Evolutionary conservation across 37 sponge, comb jelly and placozoan genomes (phyloP), one percentile per base, ranked within the genome.

Genomic region (Beroe forskalii): DNA sequence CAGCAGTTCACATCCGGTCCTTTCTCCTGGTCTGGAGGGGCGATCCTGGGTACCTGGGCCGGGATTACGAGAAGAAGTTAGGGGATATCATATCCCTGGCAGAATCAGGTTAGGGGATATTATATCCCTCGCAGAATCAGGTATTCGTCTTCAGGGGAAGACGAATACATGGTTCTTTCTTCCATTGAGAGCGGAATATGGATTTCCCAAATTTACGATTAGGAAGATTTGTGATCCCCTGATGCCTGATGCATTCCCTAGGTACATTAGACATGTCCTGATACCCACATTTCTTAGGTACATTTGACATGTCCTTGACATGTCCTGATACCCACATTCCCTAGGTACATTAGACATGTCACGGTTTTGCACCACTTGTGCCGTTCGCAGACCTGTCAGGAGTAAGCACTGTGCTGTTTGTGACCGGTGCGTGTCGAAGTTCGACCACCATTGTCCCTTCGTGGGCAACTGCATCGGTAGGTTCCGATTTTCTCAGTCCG

Each of bases 381-480:
- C 95, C 38, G 94, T 93, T 0, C 90, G 92, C 6, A 89, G 94
- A 23, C 98, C 98, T 69, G 67, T 96, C 20, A 92, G 98, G 24
- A 95, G 95, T 62, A 97, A 97, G 69, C 98, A 97, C 76, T 97
- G 98, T 86, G 90, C 93, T 25, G 93, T 96, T 0, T 97, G 98
- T 43, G 92, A 96, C 75, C 90, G 92, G 28, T 97, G 98, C 91
- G 98, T 97, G 31, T 95, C 96, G 0, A 90, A 91, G 89, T 95
- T 96, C 40, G 98, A 97, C 60, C 98, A 97, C 76, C 98, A 97
- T 66, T 97, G 98, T 41, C 96, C 96, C 28, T 97, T 97, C 95
- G 91, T 95, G 2, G 92, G 93, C 66, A 97, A 95, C 89, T 97
- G 98, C 67, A 91, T 97, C 8, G 97, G 94, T 94, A 62, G 86